Percentiles rank a stretch among this genome's conserved stretches.
These are phyloP conservation scores for Leptinotarsa haldemani DNA, from an alignment of 2,888 invertebrate species.

Conservation along the genomic window DNA sequence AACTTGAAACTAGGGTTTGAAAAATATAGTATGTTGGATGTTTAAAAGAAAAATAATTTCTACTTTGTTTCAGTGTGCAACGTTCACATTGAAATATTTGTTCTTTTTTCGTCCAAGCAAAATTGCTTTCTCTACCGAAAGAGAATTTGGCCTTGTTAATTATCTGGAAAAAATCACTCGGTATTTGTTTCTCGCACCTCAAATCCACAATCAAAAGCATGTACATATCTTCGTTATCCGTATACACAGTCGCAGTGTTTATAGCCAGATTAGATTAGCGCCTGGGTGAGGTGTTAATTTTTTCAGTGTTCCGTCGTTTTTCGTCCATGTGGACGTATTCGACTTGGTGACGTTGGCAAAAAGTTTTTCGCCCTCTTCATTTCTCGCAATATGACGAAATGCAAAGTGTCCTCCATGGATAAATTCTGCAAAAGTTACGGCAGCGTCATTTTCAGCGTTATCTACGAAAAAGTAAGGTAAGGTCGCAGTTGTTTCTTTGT, in stretches of 20 bases:
- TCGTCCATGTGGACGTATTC: neutral
- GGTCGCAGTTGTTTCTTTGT: conserved; percentile 4
- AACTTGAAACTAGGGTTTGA: no score
- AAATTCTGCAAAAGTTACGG: conserved; percentile 5
- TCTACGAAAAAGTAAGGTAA: conserved; percentile 1
- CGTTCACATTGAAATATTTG: neutral
- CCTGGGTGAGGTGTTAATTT: conserved; percentile 10
- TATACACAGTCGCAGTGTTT: conserved; percentile 14
- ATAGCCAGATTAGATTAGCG: conserved; percentile 14
- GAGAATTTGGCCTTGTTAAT: neutral
- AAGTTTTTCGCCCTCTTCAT: neutral
- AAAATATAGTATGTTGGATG: no score
- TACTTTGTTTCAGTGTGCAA: no score
- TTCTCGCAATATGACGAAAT: neutral
- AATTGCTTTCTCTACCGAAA: neutral
- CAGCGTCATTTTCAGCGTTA: neutral
- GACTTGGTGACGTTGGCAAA: conserved; percentile 1
- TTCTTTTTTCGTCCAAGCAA: neutral
- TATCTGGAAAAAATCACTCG: neutral
- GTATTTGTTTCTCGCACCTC: neutral
- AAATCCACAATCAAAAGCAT: neutral
- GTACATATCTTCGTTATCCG: neutral
- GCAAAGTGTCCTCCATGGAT: conserved; percentile 6
- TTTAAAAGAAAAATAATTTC: no score
- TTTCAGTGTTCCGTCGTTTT: neutral